Base-by-base conservation (phyloP, 2,113 vertebrate species). In the Scatophagus argus region DNA sequence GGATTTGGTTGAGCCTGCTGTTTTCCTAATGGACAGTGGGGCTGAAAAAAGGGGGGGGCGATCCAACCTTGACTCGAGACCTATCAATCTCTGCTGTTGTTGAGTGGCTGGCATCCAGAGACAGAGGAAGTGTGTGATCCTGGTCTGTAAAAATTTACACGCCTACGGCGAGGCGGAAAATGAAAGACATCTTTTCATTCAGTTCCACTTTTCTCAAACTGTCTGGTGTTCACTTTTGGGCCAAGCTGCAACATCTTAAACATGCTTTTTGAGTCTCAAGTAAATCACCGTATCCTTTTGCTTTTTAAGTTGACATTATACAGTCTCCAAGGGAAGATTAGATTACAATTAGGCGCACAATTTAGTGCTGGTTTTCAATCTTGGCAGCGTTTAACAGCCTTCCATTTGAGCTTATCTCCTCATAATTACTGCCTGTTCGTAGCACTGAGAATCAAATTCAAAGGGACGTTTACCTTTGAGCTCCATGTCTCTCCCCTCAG, bases 61-160 rank as follows among this genome's bases (percentile, higher is more conserved):
- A 61, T 80, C 59, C 68, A 80, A 90, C 90, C 84, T 90, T 88
- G 86, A 90, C 85, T 86, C 61, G 41, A 71, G 67, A 84, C 79
- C 83, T 77, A 88, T 92, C 85, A 88, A 89, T 91, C 85, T 91
- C 59, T 49, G 81, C 79, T 34, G 74, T 32, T 82, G 81, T 79
- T 75, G 84, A 81, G 74, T 76, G 76, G 82, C 83, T 87, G 90
- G 69, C 74, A 72, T 87, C 67, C 79, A 71, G 65, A 67, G 32
- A 31, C 64, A 21, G 52, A 77, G 76, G 58, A 82, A 81, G 65
- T 81, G 51, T 77, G 65, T 80, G 85, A 84, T 85, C 84, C 81
- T 52, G 49, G 83, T 91, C 92, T 94, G 92, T 82, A 74, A 85
- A 83, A 77, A 75, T 74, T 89, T 93, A 90, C 79, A 92, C 79